These are phyloP conservation scores for Rosalia funebris DNA, from an alignment of 2,888 invertebrate genomes.

Conservation along the genomic window DNA sequence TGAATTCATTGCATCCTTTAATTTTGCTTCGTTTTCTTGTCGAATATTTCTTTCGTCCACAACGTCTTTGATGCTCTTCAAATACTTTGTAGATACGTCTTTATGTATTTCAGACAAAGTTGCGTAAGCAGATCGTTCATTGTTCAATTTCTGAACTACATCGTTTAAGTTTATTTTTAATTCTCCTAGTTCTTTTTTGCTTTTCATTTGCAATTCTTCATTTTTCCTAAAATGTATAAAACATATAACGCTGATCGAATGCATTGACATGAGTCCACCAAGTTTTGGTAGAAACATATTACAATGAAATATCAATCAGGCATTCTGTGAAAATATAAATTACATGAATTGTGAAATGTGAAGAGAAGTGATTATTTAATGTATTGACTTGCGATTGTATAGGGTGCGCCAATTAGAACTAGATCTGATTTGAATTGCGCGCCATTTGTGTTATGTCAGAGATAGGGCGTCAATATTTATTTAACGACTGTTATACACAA, in stretches of 20 bases:
- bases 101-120: conserved; percentile 51
- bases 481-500: no score
- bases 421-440: no score
- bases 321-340: no score
- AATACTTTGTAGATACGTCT: conserved; percentile 51
- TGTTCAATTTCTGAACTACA: conserved; percentile 37
- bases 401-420: no score
- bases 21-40: conserved; percentile 39
- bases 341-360: no score
- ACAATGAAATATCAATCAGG: no score
- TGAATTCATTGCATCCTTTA: conserved; percentile 31
- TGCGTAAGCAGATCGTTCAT: conserved; percentile 44
- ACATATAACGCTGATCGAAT: no score
- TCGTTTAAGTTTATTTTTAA: conserved; percentile 42
- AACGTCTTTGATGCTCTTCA: conserved; percentile 50
- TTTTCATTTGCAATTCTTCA: conserved; percentile 36
- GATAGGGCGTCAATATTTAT: no score
- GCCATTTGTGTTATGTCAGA: no score
- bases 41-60: conserved; percentile 51
- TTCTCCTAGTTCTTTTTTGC: conserved; percentile 40
- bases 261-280: background rate
- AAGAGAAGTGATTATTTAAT: no score
- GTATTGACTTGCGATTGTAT: no score
- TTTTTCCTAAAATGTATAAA: conserved; percentile 42
- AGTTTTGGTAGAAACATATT: no score